Conservation (phyloP, 2,113 vertebrate species). For the Hypocryptadius cinnamomeus region DNA sequence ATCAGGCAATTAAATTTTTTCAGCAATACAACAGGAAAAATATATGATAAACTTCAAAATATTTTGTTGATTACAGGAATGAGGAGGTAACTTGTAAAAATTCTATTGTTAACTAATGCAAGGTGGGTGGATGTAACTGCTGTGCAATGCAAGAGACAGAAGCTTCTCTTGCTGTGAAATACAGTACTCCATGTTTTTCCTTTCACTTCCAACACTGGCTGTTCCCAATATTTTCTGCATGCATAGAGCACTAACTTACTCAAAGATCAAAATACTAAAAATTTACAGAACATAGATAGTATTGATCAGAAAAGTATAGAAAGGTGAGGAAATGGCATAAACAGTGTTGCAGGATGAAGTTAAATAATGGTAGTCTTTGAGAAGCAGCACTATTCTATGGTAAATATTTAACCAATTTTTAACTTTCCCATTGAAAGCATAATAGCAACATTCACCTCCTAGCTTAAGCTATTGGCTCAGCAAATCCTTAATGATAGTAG, state of each 20-base stretch:
- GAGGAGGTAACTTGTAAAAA: neutral
- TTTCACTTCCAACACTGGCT: neutral
- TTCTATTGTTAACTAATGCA: neutral
- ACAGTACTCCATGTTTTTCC: rapidly evolving
- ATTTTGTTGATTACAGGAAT: neutral
- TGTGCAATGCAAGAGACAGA: neutral
- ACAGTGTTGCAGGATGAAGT: neutral
- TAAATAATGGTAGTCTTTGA: neutral
- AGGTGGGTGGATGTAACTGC: neutral
- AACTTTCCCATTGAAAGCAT: neutral
- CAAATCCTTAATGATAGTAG: neutral
- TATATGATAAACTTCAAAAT: neutral
- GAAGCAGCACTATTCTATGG: rapidly evolving
- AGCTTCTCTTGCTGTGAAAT: neutral
- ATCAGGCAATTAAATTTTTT: neutral
- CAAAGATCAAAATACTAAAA: neutral
- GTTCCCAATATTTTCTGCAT: neutral
- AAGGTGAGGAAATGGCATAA: neutral
- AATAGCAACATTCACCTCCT: neutral
- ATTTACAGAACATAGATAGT: neutral
- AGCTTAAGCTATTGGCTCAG: rapidly evolving
- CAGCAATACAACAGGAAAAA: neutral
- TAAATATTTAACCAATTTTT: neutral
- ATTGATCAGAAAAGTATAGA: neutral
- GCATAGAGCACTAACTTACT: neutral